Base-by-base conservation (phyloP, 64 coral and sea anemone genomes). In the Porites lutea region DNA sequence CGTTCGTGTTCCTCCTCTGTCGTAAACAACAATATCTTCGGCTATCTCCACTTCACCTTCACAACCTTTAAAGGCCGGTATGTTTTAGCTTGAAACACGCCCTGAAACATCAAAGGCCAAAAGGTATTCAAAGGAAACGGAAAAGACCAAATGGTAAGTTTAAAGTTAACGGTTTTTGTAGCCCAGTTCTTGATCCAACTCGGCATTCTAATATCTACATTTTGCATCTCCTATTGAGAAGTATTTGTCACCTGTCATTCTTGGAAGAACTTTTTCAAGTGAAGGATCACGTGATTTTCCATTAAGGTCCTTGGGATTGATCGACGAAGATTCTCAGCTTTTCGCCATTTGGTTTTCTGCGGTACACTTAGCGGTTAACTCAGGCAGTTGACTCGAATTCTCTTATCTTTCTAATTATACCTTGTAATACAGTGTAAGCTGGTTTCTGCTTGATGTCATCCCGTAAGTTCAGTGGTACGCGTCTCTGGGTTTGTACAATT, bases 311-410 rank as follows among this genome's bases (percentile, higher is more conserved):
- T 95, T 90, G 48, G 93, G 93, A 19, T 90, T 37, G 27, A 37
- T 37, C 88, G 21, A 95, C 52, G 71, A 87, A 94, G 60, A 82
- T 89, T 83, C 77, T 50, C 3, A 94, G 92, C 27, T 37, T 37
- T 21, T 48, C 16, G 43, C 77, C 86, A 52, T 75, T 89, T 13
- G 86, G 48, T 77, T 95, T 95, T n/a, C 88, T 60, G 82, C 88
- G 52, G 67, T 89, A 94, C n/a, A 94, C 92, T 70, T 88, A 48
- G 47, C 92, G 88, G 88, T 93, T 93, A 22, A 88, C 64, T 86
- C 91, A 87, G 44, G 82, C 86, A 15, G 92, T 94, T 2, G 93
- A 71, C 54, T 84, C 93, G 15, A 88, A 79, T 90, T 95, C 93
- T 54, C 72, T 82, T 3, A 95, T 20, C 83, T 90, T 90, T 2